Evolutionary conservation across 2,888 invertebrate species (phyloP).

Genomic region (Dasysyrphus albostriatus): DNA sequence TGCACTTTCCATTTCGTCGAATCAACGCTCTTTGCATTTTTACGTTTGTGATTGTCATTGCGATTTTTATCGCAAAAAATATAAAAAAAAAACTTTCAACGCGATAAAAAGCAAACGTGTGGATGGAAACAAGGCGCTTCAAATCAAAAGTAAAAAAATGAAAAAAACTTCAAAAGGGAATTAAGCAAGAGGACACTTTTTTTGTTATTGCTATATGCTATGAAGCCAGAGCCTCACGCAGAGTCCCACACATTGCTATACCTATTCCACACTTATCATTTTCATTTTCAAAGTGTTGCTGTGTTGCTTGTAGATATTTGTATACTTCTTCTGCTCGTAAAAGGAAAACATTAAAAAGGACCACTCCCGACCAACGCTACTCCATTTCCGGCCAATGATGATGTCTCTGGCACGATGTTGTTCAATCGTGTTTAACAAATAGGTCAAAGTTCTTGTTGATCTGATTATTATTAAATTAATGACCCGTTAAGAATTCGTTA

Average conservation of each 20-base stretch:
- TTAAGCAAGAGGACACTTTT: background rate
- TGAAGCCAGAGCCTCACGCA: background rate
- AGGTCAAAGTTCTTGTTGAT: slow-evolving; percentile 75
- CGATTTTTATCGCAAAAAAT: slow-evolving; percentile 68
- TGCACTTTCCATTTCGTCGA: slow-evolving; percentile 71
- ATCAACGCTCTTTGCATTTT: slow-evolving; percentile 69
- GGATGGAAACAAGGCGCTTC: slow-evolving; percentile 37
- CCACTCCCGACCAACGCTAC: slow-evolving; percentile 28
- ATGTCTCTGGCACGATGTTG: slow-evolving; percentile 38
- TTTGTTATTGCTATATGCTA: background rate
- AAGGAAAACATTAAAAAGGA: slow-evolving; percentile 18
- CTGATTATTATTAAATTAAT: slow-evolving; percentile 76
- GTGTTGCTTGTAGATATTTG: background rate
- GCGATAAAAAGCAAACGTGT: slow-evolving; percentile 60
- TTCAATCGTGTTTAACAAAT: slow-evolving; percentile 66
- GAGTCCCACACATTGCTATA: slow-evolving; percentile 1
- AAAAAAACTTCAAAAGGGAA: slow-evolving; percentile 34
- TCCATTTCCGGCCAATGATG: slow-evolving; percentile 40
- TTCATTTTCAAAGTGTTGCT: slow-evolving; percentile 25
- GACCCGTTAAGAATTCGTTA: slow-evolving; percentile 74
- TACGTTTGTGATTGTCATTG: slow-evolving; percentile 73
- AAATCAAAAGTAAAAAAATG: slow-evolving; percentile 47
- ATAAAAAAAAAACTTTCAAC: slow-evolving; percentile 29
- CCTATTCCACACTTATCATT: slow-evolving; percentile 49
- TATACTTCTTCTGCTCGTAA: background rate